These are phyloP conservation scores for Amphipyra berbera DNA, from an alignment of 2,888 invertebrate species.

Conservation along the genomic window DNA sequence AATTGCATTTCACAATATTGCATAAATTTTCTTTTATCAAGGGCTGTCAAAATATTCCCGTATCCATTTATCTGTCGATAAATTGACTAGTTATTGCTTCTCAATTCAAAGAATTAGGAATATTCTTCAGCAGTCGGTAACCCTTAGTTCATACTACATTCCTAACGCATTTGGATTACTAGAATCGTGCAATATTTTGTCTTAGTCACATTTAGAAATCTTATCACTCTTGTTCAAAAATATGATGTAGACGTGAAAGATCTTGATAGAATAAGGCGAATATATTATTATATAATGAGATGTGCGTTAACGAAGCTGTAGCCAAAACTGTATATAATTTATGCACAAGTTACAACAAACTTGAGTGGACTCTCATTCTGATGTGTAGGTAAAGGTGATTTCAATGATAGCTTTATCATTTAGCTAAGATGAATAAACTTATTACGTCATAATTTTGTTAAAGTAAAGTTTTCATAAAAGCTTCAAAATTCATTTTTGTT, in stretches of 20 bases:
- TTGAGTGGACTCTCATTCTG: slow-evolving; percentile 44
- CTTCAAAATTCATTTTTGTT: too few species aligned
- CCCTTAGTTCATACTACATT: slow-evolving; percentile 50
- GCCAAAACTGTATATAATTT: slow-evolving; percentile 56
- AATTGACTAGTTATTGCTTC: slow-evolving; percentile 23
- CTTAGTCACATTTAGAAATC: slow-evolving; percentile 51
- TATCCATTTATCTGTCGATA: slow-evolving; percentile 5
- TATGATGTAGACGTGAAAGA: slow-evolving; percentile 34
- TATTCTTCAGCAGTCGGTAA: slow-evolving; percentile 5
- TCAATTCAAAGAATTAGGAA: slow-evolving; percentile 5
- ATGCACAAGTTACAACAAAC: slow-evolving; percentile 46
- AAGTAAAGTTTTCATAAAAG: too few species aligned
- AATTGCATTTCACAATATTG: slow-evolving; percentile 29
- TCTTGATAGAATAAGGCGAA: slow-evolving; percentile 37
- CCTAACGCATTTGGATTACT: slow-evolving; percentile 54
- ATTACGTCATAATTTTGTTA: too few species aligned
- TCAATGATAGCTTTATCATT: slow-evolving; percentile 73
- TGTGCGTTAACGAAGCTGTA: slow-evolving; percentile 38
- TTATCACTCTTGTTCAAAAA: slow-evolving; percentile 33
- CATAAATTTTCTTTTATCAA: slow-evolving; percentile 3
- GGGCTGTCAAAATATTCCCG: slow-evolving; percentile 10
- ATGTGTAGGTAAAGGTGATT: slow-evolving; percentile 64
- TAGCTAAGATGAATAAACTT: slow-evolving; percentile 70
- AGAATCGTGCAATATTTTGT: slow-evolving; percentile 57
- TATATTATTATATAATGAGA: slow-evolving; percentile 17